These are phyloP conservation scores for Diprion similis DNA, from an alignment of 1,140 invertebrate genomes.

Conservation along the genomic window DNA sequence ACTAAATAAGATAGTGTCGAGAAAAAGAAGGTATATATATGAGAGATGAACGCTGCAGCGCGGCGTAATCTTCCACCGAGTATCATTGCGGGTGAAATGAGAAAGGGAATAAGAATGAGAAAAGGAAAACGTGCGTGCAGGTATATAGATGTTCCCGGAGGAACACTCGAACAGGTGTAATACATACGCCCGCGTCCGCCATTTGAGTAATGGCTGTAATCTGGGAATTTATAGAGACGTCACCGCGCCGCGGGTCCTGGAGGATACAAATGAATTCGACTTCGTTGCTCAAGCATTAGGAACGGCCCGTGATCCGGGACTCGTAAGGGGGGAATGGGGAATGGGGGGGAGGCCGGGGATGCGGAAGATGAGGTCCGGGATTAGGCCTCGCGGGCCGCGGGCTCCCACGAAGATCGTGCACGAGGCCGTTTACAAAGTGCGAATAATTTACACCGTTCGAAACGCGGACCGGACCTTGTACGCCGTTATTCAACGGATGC, in stretches of 20 bases:
- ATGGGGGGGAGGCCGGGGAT: constrained; percentile 16
- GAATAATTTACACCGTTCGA: not conserved
- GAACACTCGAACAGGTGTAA: constrained; percentile 2
- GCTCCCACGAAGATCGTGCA: constrained; percentile 42
- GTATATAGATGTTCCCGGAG: not conserved
- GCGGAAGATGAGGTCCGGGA: constrained; percentile 34
- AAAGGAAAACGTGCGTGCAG: not conserved
- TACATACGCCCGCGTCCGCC: not conserved
- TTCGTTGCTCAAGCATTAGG: not conserved
- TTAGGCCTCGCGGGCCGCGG: constrained; percentile 34
- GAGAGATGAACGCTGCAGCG: too few species aligned
- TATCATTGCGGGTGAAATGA: too few species aligned
- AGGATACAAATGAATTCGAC: constrained; percentile 11
- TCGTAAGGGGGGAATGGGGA: constrained; percentile 15
- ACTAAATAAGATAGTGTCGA: not conserved
- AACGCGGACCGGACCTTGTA: not conserved
- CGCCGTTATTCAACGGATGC: not conserved
- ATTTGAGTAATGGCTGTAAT: constrained; percentile 13
- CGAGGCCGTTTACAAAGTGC: not conserved
- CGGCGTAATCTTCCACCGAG: too few species aligned
- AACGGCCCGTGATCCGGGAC: not conserved
- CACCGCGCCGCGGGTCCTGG: not conserved
- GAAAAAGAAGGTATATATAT: too few species aligned
- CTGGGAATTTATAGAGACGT: constrained; percentile 15
- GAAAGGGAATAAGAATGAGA: not conserved